Evolutionary conservation across 2,797 vertebrate genomes (phyloP).

Genomic region (Etheostoma nigrum): DNA sequence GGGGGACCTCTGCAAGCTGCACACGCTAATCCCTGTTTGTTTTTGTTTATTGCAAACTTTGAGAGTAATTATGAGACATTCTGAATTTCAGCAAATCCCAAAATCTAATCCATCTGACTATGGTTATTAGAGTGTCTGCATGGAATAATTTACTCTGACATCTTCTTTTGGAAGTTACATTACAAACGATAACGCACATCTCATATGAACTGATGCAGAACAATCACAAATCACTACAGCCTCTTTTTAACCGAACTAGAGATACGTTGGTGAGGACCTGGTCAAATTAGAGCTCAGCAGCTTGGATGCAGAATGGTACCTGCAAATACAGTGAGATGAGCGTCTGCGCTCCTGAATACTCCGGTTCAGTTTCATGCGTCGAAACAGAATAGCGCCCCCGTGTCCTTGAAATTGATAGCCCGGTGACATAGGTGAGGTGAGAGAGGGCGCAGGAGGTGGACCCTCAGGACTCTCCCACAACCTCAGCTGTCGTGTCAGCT

Average conservation of each 20-base stretch:
- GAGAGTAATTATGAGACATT: conserved; percentile 58
- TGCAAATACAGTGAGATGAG: conserved; percentile 62
- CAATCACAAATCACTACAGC: conserved; percentile 2
- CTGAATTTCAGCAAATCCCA: conserved; percentile 36
- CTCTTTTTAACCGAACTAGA: conserved; percentile 4
- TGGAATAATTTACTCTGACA: conserved; percentile 45
- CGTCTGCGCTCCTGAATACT: conserved; percentile 77
- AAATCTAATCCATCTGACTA: conserved; percentile 59
- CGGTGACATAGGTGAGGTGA: conserved; percentile 74
- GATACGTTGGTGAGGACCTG: background rate
- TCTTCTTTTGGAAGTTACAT: conserved; percentile 4
- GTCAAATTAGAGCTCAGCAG: background rate
- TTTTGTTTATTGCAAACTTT: conserved; percentile 50
- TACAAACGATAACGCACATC: background rate
- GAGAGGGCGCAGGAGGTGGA: conserved; percentile 52
- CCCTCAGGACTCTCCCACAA: conserved; percentile 74
- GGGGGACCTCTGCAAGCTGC: conserved; percentile 56
- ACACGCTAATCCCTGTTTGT: conserved; percentile 56
- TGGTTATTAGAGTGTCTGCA: conserved; percentile 35
- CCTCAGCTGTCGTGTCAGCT: conserved; percentile 76
- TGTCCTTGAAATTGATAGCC: conserved; percentile 61
- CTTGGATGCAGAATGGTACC: conserved; percentile 61
- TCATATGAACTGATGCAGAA: conserved; percentile 6
- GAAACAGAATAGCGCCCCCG: conserved; percentile 69
- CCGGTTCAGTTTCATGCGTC: conserved; percentile 78